These are phyloP conservation scores for Lacerta viridis DNA, from an alignment of 2,797 vertebrate species.

Conservation along the genomic window DNA sequence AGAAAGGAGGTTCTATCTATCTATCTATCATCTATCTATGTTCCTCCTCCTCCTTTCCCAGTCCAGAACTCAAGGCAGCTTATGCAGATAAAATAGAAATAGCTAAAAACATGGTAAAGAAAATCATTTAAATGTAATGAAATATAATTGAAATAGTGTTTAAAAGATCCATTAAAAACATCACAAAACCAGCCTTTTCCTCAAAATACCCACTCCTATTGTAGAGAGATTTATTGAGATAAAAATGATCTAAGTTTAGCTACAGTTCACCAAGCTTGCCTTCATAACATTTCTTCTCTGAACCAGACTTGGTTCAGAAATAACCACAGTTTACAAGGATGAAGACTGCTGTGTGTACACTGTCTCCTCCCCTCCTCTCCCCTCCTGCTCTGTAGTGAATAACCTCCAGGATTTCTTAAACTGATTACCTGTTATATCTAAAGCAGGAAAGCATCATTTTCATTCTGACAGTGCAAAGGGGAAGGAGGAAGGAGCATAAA, in stretches of 20 bases:
- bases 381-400: not conserved
- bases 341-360: not conserved
- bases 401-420: not conserved
- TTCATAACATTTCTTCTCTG: not conserved
- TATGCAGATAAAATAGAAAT: no score
- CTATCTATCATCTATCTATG: no score
- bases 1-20: no score
- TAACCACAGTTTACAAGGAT: not conserved
- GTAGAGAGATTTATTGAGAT: not conserved
- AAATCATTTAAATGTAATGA: no score
- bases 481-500: not conserved
- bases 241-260: not conserved
- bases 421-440: not conserved
- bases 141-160: no score
- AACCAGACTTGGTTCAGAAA: not conserved
- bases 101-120: no score
- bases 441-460: not conserved
- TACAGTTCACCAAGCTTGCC: not conserved
- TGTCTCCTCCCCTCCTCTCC: no score
- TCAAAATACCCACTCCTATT: not conserved
- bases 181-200: no score
- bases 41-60: no score
- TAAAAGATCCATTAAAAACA: no score
- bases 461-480: not conserved
- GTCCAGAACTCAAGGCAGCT: no score